These are phyloP conservation scores for Venustoraphidia nigricollis DNA, from an alignment of 2,888 invertebrate species.

Conservation along the genomic window DNA sequence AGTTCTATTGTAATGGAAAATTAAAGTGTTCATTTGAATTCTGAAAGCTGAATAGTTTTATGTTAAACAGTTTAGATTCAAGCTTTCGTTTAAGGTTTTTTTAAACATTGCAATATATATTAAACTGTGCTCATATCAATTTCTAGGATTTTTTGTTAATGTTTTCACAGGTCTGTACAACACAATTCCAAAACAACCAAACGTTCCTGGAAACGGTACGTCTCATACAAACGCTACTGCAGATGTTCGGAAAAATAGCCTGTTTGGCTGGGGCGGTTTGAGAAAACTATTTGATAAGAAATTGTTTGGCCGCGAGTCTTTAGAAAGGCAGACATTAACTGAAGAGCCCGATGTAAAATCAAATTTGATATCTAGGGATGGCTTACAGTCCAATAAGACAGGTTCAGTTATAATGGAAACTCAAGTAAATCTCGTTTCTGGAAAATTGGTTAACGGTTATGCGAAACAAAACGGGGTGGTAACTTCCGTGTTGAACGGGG, in stretches of 20 bases:
- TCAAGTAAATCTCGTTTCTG: conserved; percentile 36
- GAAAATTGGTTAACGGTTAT: conserved; percentile 29
- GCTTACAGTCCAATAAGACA: conserved; percentile 17
- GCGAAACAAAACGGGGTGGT: conserved; percentile 32
- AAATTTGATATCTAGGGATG: conserved; percentile 16
- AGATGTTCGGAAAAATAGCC: conserved; percentile 16
- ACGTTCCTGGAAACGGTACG: conserved; percentile 22
- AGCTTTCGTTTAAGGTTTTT: no score
- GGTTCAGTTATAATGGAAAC: conserved; percentile 26
- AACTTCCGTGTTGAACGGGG: conserved; percentile 26
- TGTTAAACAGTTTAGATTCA: no score
- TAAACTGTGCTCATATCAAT: no score
- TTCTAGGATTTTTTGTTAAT: no score
- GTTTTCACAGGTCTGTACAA: conserved; percentile 2
- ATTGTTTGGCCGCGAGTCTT: conserved; percentile 13
- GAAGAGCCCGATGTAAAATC: conserved; percentile 10
- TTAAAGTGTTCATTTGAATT: no score
- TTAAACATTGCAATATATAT: no score
- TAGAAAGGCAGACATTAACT: conserved; percentile 6
- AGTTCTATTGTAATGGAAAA: no score
- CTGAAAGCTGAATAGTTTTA: no score
- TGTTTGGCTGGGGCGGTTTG: conserved; percentile 33
- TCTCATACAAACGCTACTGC: conserved; percentile 13
- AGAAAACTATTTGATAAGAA: conserved; percentile 28
- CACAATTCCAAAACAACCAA: conserved; percentile 25